Evolutionary conservation across 2,888 invertebrate species (phyloP).

Genomic region (Scelioninae gen. 1): DNA sequence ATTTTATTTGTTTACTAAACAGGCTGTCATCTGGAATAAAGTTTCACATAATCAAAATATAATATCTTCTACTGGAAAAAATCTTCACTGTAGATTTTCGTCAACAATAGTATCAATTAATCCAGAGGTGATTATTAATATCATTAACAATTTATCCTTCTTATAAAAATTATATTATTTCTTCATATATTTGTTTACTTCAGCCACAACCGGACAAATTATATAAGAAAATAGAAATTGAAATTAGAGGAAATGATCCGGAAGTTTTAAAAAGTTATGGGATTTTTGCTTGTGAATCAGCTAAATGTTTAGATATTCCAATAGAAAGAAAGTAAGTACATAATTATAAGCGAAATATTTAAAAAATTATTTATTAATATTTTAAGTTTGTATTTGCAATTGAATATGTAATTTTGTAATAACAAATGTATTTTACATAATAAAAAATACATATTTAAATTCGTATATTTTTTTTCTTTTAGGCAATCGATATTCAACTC

Average conservation of each 20-base stretch:
- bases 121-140: background rate
- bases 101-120: background rate
- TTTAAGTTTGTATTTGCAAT: too few species aligned
- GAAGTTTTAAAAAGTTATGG: conserved; percentile 95
- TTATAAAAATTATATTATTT: background rate
- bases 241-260: conserved; percentile 94
- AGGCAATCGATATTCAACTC: too few species aligned
- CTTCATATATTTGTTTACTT: background rate
- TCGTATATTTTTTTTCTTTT: too few species aligned
- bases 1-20: conserved; percentile 7
- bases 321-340: conserved; percentile 42
- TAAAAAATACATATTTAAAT: too few species aligned
- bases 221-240: conserved; percentile 92
- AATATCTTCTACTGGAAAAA: conserved; percentile 1
- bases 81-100: background rate
- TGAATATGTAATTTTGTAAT: too few species aligned
- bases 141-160: background rate
- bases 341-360: too few species aligned
- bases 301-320: conserved; percentile 88
- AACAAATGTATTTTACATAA: too few species aligned
- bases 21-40: conserved; percentile 8
- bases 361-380: too few species aligned
- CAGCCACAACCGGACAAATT: conserved; percentile 87
- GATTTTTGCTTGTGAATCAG: conserved; percentile 92
- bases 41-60: conserved; percentile 17